Evolutionary conservation across 2,888 invertebrate species (phyloP), one percentile per base, ranked within the genome.

Genomic region (Monoplex corrugatus): DNA sequence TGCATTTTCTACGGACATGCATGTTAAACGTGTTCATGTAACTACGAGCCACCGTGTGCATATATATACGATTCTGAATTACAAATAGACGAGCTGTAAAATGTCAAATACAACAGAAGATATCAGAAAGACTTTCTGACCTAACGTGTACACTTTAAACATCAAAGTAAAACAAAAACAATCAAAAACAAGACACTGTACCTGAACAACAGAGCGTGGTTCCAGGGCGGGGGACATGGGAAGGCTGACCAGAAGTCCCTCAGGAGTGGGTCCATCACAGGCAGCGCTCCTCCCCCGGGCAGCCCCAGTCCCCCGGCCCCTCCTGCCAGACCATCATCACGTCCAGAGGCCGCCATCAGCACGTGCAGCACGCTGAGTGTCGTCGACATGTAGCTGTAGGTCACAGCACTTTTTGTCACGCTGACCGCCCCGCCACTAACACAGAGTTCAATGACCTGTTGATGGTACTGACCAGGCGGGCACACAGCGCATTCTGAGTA

Each of bases 141-240:
- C 50, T 50, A 10, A 50, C 19, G 13, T 50, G 50, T 50, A 50
- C 50, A 50, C 10, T 50, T 50, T 10, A 50, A 50, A 50, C 19
- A 19, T n/a, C n/a, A n/a, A n/a, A n/a, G n/a, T n/a, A n/a, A n/a
- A n/a, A n/a, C n/a, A n/a, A n/a, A n/a, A n/a, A n/a, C n/a, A n/a
- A n/a, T n/a, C n/a, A n/a, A n/a, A n/a, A n/a, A n/a, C n/a, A n/a
- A n/a, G n/a, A n/a, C n/a, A n/a, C n/a, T n/a, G n/a, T 13, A 84
- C 84, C 91, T 86, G 89, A 91, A 91, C 35, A 92, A 85, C 32
- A 92, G 90, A 50, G 90, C 92, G 50, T 91, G 90, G 63, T 92
- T 92, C 92, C 92, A 92, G 75, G 92, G 92, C n/a, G 92, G 92
- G 6, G 92, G 92, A 86, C 92, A 92, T 32, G 92, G 92, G 63